Conservation (phyloP, 2,888 invertebrate species). For the Molanna angustata region DNA sequence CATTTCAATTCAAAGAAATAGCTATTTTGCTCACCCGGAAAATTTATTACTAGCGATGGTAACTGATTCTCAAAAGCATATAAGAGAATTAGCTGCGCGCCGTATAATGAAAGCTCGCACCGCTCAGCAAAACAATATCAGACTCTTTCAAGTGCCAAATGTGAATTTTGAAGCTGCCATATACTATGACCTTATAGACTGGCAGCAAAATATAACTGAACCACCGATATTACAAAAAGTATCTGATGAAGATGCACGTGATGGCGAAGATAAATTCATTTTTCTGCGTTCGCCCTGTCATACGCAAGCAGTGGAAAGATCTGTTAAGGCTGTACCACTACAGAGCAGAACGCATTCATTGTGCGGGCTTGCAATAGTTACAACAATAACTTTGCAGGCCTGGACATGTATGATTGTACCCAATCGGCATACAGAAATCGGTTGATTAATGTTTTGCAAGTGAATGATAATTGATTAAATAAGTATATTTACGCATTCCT, state of each 20-base stretch:
- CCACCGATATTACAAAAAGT: neutral
- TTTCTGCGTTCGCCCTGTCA: conserved; percentile 3
- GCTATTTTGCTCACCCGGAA: neutral
- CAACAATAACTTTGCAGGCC: too few species aligned
- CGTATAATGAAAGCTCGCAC: neutral
- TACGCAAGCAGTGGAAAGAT: too few species aligned
- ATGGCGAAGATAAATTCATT: neutral
- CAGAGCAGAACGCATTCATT: too few species aligned
- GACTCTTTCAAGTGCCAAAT: neutral
- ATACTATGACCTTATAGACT: conserved; percentile 4
- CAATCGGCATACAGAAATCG: too few species aligned
- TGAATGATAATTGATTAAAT: too few species aligned
- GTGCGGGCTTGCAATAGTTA: too few species aligned
- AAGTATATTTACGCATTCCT: too few species aligned
- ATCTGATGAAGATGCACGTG: neutral
- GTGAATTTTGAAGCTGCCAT: neutral
- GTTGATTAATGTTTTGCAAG: too few species aligned
- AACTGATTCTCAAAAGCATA: conserved; percentile 2
- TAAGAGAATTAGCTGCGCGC: conserved; percentile 3
- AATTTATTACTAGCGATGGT: neutral
- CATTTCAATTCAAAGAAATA: conserved; percentile 1
- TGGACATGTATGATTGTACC: too few species aligned
- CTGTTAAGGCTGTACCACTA: too few species aligned
- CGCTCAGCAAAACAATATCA: neutral
- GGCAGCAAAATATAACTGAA: neutral